Base-by-base conservation (phyloP, 2,113 vertebrate genomes). In the Notiomystis cincta region DNA sequence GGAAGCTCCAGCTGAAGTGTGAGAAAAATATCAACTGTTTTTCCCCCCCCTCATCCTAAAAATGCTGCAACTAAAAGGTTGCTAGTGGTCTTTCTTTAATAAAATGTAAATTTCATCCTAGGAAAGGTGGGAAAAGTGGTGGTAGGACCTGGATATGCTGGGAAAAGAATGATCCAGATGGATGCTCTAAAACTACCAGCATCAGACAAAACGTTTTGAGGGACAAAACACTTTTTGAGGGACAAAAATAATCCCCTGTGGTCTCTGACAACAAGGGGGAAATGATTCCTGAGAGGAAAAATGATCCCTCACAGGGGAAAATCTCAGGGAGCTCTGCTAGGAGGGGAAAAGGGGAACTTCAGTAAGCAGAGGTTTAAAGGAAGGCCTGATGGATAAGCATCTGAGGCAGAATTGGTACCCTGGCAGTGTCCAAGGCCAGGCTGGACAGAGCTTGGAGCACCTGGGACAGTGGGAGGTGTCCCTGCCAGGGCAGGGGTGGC, bases 401-500 rank as follows among this genome's bases (percentile, higher is more conserved):
- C 40, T 23, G 12, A 70, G 53, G 61, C 12, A 48, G n/a, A 65
- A 69, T 9, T 77, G 24, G n/a, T 30, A 65, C 4, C 20, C 57
- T 75, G 66, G 42, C 0, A 64, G 22, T 50, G 57, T 0, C 22
- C 76, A 15, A 57, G 42, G 48, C 9, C 35, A 56, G 21, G 17
- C 0, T 64, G 75, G 40, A 79, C 0, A 1, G 5, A 16, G 25
- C 11, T 64, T 25, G 66, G 48, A 71, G 48, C 75, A 71, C 3
- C 35, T 71, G 66, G 85, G 42, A 40, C 0, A 6, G 24, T 40
- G 66, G 42, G 0, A 88, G 31, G 25, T 50, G 50, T 35, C 50
- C 48, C 50, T 48, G 48, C 4, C 40, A 48, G 10, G 57, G 57
- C 21, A 64, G 30, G 21, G 48, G 9, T 61, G 76, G 9, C 2